phyloP scores from a whole-genome alignment of 2,797 vertebrate species.

The Betta splendens region DNA sequence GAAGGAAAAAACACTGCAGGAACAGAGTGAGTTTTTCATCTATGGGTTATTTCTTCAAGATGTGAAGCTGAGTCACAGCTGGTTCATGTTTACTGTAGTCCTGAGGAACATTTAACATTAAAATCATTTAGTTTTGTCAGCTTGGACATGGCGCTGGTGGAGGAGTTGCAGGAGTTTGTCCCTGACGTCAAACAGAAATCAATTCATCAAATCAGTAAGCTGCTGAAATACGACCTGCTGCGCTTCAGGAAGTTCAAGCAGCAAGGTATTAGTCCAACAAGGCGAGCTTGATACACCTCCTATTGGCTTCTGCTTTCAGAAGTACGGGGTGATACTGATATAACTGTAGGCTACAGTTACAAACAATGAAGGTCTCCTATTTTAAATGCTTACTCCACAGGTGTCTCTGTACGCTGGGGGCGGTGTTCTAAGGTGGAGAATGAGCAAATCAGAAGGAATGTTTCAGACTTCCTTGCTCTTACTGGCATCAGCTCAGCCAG shows the following conservation, averaged over 20 bases:
- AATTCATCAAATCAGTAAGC: accelerated
- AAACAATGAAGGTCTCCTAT: not conserved
- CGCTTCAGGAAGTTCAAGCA: constrained; percentile 68
- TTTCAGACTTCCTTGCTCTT: constrained; percentile 71
- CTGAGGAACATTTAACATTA: too few species aligned
- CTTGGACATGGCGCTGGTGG: not conserved
- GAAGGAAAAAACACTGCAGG: too few species aligned
- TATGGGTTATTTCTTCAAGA: too few species aligned
- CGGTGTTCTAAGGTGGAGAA: constrained; percentile 68
- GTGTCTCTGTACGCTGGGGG: constrained; percentile 61
- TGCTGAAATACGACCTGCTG: constrained; percentile 68
- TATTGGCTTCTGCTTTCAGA: too few species aligned
- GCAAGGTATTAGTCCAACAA: constrained; percentile 54
- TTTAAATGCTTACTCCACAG: constrained; percentile 37
- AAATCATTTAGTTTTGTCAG: too few species aligned
- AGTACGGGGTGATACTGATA: too few species aligned
- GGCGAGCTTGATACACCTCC: too few species aligned
- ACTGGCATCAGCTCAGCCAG: constrained; percentile 55
- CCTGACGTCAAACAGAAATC: constrained; percentile 53
- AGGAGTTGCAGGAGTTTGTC: constrained; percentile 68
- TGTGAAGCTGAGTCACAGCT: too few species aligned
- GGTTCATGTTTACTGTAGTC: too few species aligned
- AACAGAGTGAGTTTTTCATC: not conserved
- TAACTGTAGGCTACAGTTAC: not conserved
- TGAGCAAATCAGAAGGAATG: constrained; percentile 55